These are phyloP conservation scores for Mesoclemmys tuberculata DNA, from an alignment of 2,113 vertebrate genomes.

Conservation along the genomic window DNA sequence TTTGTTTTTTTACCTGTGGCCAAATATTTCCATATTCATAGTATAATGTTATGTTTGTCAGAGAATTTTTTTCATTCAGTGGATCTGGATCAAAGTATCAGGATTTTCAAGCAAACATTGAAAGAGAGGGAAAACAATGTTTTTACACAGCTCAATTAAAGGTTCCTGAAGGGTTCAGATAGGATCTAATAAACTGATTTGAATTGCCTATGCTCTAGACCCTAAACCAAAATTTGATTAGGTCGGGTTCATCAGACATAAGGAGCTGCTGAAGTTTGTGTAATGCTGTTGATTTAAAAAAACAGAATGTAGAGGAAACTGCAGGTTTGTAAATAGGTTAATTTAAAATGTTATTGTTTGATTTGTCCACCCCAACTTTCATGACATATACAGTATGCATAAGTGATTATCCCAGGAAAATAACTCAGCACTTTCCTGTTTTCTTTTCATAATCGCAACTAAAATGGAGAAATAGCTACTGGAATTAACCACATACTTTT, in stretches of 20 bases:
- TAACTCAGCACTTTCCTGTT: neutral
- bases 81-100: neutral
- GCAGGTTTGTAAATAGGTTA: conserved; percentile 4
- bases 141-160: neutral
- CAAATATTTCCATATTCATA: too few relatives aligned
- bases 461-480: neutral
- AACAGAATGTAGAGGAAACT: conserved; percentile 18
- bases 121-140: neutral
- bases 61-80: neutral
- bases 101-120: neutral
- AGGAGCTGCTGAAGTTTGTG: conserved; percentile 5
- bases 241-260: conserved; percentile 47
- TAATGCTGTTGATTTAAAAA: neutral
- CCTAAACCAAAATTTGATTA: neutral
- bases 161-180: neutral
- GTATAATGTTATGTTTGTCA: neutral
- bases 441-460: neutral
- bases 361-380: neutral
- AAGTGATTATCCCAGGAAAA: neutral
- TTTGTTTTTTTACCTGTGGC: too few relatives aligned
- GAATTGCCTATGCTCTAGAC: neutral
- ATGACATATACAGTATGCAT: neutral
- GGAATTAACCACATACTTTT: neutral
- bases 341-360: conserved; percentile 29
- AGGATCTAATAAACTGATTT: neutral